phyloP scores from a whole-genome alignment of 1,140 invertebrate genomes.

The Bombus terrestris region DNA sequence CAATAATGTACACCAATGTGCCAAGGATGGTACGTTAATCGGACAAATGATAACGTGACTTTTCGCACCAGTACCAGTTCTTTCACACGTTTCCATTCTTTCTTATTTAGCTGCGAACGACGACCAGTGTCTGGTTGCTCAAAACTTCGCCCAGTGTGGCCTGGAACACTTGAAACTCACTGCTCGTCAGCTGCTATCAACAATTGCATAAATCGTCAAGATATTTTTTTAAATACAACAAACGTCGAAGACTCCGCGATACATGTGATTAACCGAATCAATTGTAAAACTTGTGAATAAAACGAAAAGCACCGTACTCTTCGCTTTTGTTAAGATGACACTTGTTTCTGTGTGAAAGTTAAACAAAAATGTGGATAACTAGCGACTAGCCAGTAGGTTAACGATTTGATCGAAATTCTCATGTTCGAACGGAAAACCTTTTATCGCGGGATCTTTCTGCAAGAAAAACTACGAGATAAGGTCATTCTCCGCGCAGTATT shows the following conservation, averaged over 20 bases:
- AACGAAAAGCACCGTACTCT: background rate
- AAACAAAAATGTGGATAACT: no score
- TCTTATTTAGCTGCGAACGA: background rate
- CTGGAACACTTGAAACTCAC: background rate
- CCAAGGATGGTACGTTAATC: background rate
- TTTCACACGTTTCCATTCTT: background rate
- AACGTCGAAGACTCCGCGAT: fast-evolving
- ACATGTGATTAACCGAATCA: background rate
- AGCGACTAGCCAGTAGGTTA: fast-evolving
- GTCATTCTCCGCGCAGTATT: background rate
- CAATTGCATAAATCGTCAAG: background rate
- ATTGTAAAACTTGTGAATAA: background rate
- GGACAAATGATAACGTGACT: no score
- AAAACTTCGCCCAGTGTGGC: background rate
- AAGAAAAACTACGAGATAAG: background rate
- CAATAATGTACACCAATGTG: background rate
- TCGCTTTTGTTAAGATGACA: no score
- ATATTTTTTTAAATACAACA: background rate
- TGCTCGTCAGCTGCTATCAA: background rate
- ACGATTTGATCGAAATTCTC: background rate
- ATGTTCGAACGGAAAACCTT: background rate
- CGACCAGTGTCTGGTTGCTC: background rate
- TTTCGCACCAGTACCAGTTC: no score
- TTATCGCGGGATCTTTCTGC: background rate
- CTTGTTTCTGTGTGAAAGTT: no score